Evolutionary conservation across 2,888 invertebrate genomes (phyloP).

Genomic region (Rhamphomyia laevipes): DNA sequence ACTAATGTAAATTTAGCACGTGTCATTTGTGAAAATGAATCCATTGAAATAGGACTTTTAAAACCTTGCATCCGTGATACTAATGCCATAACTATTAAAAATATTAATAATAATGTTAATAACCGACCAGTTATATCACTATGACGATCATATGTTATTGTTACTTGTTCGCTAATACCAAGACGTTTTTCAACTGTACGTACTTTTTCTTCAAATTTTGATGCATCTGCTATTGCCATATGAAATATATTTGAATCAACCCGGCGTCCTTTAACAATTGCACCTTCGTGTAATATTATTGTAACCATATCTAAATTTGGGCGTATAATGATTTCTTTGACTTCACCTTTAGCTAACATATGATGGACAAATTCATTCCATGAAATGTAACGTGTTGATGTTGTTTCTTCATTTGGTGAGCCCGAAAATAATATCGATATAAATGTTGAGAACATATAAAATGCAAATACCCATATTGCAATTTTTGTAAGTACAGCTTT

Average conservation of each 20-base stretch:
- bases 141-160: constrained; percentile 72
- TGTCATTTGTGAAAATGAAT: constrained; percentile 69
- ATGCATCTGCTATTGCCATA: constrained; percentile 75
- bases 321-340: constrained; percentile 73
- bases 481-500: constrained; percentile 62
- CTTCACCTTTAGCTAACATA: constrained; percentile 90
- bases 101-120: constrained; percentile 55
- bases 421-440: constrained; percentile 60
- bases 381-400: constrained; percentile 58
- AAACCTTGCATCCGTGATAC: constrained; percentile 55
- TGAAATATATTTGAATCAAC: constrained; percentile 57
- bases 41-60: constrained; percentile 57
- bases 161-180: constrained; percentile 71
- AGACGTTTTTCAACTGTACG: constrained; percentile 70
- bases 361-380: constrained; percentile 97
- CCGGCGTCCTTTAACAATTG: constrained; percentile 67
- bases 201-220: constrained; percentile 82
- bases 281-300: constrained; percentile 73
- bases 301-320: constrained; percentile 78
- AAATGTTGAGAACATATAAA: constrained; percentile 60
- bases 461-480: constrained; percentile 67
- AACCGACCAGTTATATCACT: constrained; percentile 61
- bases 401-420: constrained; percentile 61
- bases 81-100: constrained; percentile 53
- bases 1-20: constrained; percentile 86